phyloP scores from a whole-genome alignment of 2,888 invertebrate species.

The Apotomis capreana region DNA sequence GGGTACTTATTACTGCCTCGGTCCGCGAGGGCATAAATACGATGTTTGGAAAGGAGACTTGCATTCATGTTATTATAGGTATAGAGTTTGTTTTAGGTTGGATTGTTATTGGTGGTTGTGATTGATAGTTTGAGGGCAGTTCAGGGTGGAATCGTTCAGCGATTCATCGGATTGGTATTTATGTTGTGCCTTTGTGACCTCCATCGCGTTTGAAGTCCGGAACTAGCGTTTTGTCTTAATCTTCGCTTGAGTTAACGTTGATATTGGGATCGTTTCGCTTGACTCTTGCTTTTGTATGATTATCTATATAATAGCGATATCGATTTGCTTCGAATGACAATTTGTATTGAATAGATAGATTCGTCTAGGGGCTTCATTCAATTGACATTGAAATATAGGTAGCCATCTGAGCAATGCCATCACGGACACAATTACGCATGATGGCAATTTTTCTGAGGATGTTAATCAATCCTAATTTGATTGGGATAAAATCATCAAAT shows the following conservation, averaged over 20 bases:
- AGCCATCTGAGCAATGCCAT: too few relatives aligned
- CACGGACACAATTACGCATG: too few relatives aligned
- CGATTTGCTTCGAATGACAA: not conserved
- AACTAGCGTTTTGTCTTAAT: slow-evolving; percentile 27
- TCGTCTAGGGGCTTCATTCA: not conserved
- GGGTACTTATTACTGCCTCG: slow-evolving; percentile 56
- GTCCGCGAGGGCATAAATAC: slow-evolving; percentile 48
- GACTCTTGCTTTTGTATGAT: slow-evolving; percentile 14
- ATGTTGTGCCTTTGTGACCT: slow-evolving; percentile 32
- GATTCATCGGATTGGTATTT: slow-evolving; percentile 58
- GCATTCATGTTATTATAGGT: slow-evolving; percentile 51
- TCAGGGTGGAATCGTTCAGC: slow-evolving; percentile 45
- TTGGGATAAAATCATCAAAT: too few relatives aligned
- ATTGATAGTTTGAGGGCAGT: slow-evolving; percentile 56
- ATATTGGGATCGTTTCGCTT: slow-evolving; percentile 15
- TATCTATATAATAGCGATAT: not conserved
- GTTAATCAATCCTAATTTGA: too few relatives aligned
- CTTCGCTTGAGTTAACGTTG: slow-evolving; percentile 26
- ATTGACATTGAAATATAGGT: too few relatives aligned
- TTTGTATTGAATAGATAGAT: not conserved
- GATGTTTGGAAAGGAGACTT: slow-evolving; percentile 48
- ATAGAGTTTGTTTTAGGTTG: slow-evolving; percentile 53
- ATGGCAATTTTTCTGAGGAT: too few relatives aligned
- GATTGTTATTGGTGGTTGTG: slow-evolving; percentile 49
- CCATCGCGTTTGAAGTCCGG: slow-evolving; percentile 30